Evolutionary conservation across 2,888 invertebrate genomes (phyloP).

Genomic region (Orchesella flavescens): DNA sequence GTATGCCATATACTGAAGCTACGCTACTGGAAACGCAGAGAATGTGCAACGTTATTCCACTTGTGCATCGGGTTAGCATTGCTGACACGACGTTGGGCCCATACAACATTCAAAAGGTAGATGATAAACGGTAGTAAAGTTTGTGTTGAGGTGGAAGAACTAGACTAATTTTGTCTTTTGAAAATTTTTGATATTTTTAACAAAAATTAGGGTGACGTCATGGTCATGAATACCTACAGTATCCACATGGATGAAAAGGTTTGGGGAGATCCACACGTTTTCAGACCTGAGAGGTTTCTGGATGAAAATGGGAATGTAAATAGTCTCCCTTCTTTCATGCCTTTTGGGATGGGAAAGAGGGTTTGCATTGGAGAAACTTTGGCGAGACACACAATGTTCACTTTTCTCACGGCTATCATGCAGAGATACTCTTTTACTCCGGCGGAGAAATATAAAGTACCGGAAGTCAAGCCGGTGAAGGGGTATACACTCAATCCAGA

Average conservation of each 20-base stretch:
- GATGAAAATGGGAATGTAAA: conserved; percentile 56
- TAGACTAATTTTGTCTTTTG: no score
- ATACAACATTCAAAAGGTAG: conserved; percentile 63
- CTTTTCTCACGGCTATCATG: conserved; percentile 65
- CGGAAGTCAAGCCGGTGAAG: conserved; percentile 58
- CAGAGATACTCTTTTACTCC: conserved; percentile 61
- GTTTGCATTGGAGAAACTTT: conserved; percentile 69
- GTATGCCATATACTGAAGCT: conserved; percentile 69
- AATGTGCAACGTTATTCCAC: conserved; percentile 68
- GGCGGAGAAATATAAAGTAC: conserved; percentile 46
- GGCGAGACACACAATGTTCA: conserved; percentile 68
- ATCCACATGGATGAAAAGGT: conserved; percentile 66
- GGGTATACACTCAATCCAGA: conserved; percentile 68
- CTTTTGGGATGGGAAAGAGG: conserved; percentile 70
- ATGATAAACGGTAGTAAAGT: no score
- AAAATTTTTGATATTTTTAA: no score
- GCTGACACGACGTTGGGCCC: conserved; percentile 63
- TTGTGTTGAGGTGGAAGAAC: no score
- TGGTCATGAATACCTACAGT: conserved; percentile 67
- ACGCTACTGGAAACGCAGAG: conserved; percentile 66
- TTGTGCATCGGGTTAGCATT: conserved; percentile 68
- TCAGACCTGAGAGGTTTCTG: conserved; percentile 67
- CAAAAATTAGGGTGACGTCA: conserved; percentile 53
- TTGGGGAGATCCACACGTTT: conserved; percentile 59
- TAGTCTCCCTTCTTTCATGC: conserved; percentile 59